phyloP scores from a whole-genome alignment of 2,113 vertebrate species.

The Pedionomus torquatus region DNA sequence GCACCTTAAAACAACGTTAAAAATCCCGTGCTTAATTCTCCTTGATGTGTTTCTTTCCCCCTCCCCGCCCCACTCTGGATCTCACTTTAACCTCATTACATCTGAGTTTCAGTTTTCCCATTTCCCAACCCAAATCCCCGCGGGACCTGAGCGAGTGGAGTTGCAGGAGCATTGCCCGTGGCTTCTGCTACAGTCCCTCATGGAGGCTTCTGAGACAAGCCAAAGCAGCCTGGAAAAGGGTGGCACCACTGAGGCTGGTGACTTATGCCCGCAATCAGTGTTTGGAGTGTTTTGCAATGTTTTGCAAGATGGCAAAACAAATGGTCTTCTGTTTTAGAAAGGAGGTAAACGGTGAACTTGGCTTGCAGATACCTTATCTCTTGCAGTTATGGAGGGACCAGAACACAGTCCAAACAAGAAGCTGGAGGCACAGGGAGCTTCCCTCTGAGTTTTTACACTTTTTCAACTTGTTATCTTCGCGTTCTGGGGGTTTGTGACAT shows the following conservation, averaged over 20 bases:
- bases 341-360: not conserved
- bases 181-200: not conserved
- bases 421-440: not conserved
- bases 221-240: not conserved
- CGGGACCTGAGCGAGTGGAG: fast-evolving
- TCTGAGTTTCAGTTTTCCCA: not conserved
- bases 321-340: not conserved
- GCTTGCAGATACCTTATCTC: not conserved
- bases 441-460: not conserved
- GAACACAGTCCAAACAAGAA: not conserved
- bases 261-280: not conserved
- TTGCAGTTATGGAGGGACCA: not conserved
- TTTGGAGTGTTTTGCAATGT: not conserved
- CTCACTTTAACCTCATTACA: not conserved
- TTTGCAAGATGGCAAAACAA: slow-evolving; percentile 6
- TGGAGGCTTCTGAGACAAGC: fast-evolving
- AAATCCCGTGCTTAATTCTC: not conserved
- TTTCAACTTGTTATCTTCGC: not conserved
- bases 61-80: not conserved
- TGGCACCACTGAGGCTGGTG: not conserved
- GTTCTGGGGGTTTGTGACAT: not conserved
- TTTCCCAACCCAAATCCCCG: not conserved
- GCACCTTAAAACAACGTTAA: not conserved
- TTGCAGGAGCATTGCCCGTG: not conserved
- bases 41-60: not conserved